These are phyloP conservation scores for Ditylenchus dipsaci DNA, from an alignment of 1,140 invertebrate species.

Conservation along the genomic window DNA sequence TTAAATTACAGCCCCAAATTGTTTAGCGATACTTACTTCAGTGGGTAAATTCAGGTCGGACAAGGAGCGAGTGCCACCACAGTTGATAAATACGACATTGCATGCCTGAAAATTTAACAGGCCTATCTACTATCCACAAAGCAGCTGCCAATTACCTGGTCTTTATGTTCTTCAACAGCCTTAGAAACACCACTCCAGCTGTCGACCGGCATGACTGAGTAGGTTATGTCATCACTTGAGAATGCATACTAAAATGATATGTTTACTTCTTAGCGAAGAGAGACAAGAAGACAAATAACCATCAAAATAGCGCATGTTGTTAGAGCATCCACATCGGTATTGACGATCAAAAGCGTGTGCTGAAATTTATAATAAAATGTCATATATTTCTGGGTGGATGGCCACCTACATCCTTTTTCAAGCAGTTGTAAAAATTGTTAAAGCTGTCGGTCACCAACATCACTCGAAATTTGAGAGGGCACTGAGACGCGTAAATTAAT, in stretches of 20 bases:
- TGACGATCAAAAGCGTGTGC: conserved; percentile 21
- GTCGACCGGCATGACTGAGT: conserved; percentile 20
- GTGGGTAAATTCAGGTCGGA: conserved; percentile 7
- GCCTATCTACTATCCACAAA: too few relatives aligned
- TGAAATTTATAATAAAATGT: conserved; percentile 2
- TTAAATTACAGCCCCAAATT: not conserved
- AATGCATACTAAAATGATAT: conserved; percentile 17
- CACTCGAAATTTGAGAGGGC: too few relatives aligned
- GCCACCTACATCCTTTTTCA: too few relatives aligned
- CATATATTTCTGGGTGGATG: too few relatives aligned
- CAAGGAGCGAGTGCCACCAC: conserved; percentile 13
- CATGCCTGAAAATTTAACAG: too few relatives aligned
- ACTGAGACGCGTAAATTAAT: too few relatives aligned
- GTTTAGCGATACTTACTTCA: too few relatives aligned
- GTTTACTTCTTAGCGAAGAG: not conserved
- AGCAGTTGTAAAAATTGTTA: too few relatives aligned
- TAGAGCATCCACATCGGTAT: conserved; percentile 26
- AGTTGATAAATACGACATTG: conserved; percentile 26
- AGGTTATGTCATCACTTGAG: conserved; percentile 24
- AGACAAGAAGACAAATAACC: conserved; percentile 4
- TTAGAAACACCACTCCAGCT: conserved; percentile 18
- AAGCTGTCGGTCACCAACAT: too few relatives aligned
- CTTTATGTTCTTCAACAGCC: conserved; percentile 3
- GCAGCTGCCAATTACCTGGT: conserved; percentile 13
- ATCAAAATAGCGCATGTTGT: conserved; percentile 20